Percentiles rank a stretch among this genome's conserved stretches.
Evolutionary conservation across 1,140 invertebrate species (phyloP).

Genomic region (Tetramorium alpestre): DNA sequence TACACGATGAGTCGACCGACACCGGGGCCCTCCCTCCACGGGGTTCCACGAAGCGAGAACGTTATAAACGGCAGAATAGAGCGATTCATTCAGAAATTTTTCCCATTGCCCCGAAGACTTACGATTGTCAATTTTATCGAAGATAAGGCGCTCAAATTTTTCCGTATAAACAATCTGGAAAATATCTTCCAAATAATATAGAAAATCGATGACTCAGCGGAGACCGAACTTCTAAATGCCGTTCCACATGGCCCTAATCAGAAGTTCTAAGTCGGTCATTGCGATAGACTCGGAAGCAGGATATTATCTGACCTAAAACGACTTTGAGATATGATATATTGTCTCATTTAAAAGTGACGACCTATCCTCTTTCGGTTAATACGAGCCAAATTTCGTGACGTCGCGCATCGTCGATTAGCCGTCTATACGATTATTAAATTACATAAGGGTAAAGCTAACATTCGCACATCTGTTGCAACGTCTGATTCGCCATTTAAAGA

Average conservation of each 20-base stretch:
- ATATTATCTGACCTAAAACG: neutral
- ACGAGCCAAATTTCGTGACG: constrained; percentile 30
- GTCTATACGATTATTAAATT: constrained; percentile 29
- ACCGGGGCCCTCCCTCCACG: no score
- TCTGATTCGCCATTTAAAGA: constrained; percentile 28
- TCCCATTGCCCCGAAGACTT: no score
- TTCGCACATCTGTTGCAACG: constrained; percentile 4
- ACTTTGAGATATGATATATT: no score
- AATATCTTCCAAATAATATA: neutral
- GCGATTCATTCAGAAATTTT: neutral
- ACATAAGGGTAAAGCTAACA: constrained; percentile 10
- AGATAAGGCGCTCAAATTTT: no score
- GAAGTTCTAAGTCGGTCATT: constrained; percentile 4
- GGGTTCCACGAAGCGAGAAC: neutral
- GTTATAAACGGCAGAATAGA: neutral
- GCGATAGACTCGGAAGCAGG: neutral
- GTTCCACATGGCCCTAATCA: neutral
- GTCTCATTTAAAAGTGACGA: neutral
- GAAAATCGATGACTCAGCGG: neutral
- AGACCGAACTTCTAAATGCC: neutral
- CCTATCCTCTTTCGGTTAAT: constrained; percentile 16
- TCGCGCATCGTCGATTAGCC: neutral
- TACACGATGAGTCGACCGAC: neutral
- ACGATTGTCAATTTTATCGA: neutral
- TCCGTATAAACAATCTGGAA: neutral